A percentile compares a stretch with the other conserved stretches of the same genome.
These are phyloP conservation scores for Litocranius walleri DNA, from an alignment of 2,113 vertebrate species.

Conservation along the genomic window DNA sequence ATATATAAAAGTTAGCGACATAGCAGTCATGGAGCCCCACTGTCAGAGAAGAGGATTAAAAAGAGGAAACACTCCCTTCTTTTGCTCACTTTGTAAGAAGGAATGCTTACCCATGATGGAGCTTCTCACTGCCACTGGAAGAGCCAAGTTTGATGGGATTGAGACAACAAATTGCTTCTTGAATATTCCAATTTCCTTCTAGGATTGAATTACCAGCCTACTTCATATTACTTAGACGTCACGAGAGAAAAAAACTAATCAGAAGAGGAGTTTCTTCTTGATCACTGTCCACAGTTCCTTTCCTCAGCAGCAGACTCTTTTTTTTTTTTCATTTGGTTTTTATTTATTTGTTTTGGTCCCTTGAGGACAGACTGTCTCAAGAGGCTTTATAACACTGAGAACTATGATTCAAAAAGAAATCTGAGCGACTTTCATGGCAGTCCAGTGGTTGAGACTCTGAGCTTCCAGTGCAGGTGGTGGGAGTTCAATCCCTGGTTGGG, in stretches of 20 bases:
- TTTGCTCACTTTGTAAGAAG: background rate
- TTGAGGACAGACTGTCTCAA: background rate
- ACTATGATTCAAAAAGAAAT: background rate
- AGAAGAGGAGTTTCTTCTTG: background rate
- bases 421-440: background rate
- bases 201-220: background rate
- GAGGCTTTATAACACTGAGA: background rate
- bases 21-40: background rate
- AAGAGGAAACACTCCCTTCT: background rate
- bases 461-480: background rate
- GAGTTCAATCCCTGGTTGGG: background rate
- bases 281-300: background rate
- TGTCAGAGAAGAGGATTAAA: background rate
- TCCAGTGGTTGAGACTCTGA: background rate
- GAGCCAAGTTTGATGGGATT: background rate
- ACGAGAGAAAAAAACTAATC: background rate
- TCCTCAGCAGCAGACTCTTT: background rate
- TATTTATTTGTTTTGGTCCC: background rate
- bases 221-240: background rate
- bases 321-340: background rate
- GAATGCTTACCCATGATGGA: background rate
- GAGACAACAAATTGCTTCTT: background rate
- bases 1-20: background rate
- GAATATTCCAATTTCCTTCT: background rate
- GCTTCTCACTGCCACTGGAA: background rate